Evolutionary conservation across 2,113 vertebrate genomes (phyloP).

Genomic region (Nycticorax nycticorax): DNA sequence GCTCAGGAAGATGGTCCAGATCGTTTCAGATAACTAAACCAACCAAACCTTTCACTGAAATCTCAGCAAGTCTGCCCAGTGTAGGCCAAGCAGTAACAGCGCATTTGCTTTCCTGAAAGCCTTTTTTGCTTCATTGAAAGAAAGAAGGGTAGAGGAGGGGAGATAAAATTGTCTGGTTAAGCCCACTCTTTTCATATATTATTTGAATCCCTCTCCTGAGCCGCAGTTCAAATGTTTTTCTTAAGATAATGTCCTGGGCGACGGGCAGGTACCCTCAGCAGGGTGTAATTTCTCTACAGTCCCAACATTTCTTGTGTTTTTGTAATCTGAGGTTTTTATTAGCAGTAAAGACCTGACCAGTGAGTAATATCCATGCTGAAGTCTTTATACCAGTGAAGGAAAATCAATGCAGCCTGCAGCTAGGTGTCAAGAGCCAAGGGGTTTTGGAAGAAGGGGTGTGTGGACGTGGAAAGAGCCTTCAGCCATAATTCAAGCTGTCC

Average conservation of each 20-base stretch:
- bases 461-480: constrained; percentile 7
- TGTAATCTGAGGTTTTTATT: constrained; percentile 42
- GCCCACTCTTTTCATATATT: not conserved
- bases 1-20: not conserved
- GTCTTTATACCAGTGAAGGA: constrained; percentile 66
- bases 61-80: not conserved
- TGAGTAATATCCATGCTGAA: constrained; percentile 61
- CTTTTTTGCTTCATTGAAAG: not conserved
- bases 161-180: not conserved
- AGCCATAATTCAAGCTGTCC: constrained; percentile 44
- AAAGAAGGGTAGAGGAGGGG: not conserved
- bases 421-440: constrained; percentile 48
- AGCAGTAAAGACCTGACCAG: constrained; percentile 47
- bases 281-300: not conserved
- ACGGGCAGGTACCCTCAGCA: not conserved
- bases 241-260: not conserved
- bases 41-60: not conserved
- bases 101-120: not conserved
- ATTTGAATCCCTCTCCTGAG: not conserved
- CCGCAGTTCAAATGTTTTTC: not conserved
- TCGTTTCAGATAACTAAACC: not conserved
- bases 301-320: not conserved
- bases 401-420: constrained; percentile 69
- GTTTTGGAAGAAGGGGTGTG: not conserved
- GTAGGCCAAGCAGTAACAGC: fast-evolving